Base-by-base conservation (phyloP, 2,888 invertebrate species). In the Chalcis sispes region DNA sequence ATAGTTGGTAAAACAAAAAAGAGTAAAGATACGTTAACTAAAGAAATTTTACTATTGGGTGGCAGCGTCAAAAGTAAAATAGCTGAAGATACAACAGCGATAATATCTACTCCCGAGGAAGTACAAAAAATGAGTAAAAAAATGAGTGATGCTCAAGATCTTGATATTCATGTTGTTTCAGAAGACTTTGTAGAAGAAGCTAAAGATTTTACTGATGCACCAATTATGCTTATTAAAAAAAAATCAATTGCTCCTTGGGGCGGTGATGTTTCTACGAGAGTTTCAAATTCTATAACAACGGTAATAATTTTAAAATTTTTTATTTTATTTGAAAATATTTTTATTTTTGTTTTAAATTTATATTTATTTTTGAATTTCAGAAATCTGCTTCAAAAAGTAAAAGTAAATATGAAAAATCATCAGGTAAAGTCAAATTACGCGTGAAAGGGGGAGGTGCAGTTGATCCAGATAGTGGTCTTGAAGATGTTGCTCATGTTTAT, bases 381-480 rank as follows among this genome's bases (percentile, higher is more conserved):
- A 78, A 78, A 77, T 76, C 78, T n/a, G 77, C 81, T 1, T 91
- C 91, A 0, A 92, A 91, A 81, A 92, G 92, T 0, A 92, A 92
- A 69, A 90, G 91, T 80, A 93, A 91, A 78, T 90, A 89, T 71
- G 91, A 91, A 71, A 90, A 90, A 74, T 91, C 91, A 0, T 91
- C 92, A 0, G 91, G 90, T 46, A 93, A 92, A 79, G 85, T 93
- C 42, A 95, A 93, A 80, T 85, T 96, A 76, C 93, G 92, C 74
- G 89, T 96, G 20, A 96, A 96, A 87, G 90, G 90, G 70, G 98
- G 98, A 0, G 93, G 94, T 0, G 96, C 96, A 0, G 98, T 99
- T 0, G 99, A 99, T 89, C 97, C 98, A 0, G 96, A 96, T 46
- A 96, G 96, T 23, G 93, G 93, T 0, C 87, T 97, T 10, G 94